These are phyloP conservation scores for Drosophila tropicalis DNA, from an alignment of 1,140 invertebrate species.

Conservation along the genomic window DNA sequence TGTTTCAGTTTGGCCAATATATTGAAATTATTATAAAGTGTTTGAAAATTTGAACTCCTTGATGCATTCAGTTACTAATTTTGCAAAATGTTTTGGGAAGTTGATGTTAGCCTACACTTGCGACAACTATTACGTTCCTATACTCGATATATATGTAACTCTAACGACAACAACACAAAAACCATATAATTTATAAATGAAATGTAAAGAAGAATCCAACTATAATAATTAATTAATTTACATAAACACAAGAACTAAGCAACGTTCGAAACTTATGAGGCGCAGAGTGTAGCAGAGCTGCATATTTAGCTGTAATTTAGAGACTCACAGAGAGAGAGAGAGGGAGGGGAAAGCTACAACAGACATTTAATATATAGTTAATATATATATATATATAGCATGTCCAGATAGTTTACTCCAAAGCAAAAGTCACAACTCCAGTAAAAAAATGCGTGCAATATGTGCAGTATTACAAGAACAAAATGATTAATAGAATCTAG, in stretches of 20 bases:
- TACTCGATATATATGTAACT: constrained; percentile 61
- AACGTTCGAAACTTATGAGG: constrained; percentile 41
- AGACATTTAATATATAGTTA: constrained; percentile 16
- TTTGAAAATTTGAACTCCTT: background rate
- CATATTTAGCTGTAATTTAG: constrained; percentile 54
- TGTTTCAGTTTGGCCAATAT: background rate
- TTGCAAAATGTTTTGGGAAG: background rate
- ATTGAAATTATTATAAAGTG: no score
- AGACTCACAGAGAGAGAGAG: background rate
- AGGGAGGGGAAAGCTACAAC: background rate
- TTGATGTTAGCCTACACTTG: constrained; percentile 39
- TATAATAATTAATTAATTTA: constrained; percentile 20
- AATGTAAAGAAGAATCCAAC: constrained; percentile 26
- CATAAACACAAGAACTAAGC: constrained; percentile 20
- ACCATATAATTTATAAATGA: constrained; percentile 29
- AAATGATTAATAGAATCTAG: constrained; percentile 44
- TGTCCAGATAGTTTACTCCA: constrained; percentile 29
- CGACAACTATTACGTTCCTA: constrained; percentile 79
- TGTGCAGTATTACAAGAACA: constrained; percentile 63
- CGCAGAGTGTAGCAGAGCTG: constrained; percentile 49
- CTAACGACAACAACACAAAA: constrained; percentile 40
- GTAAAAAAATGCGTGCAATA: constrained; percentile 52
- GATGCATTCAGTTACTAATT: background rate
- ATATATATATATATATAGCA: constrained; percentile 10
- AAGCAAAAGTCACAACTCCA: constrained; percentile 43